A percentile compares a stretch with the other conserved stretches of the same genome.
Conservation (phyloP, 2,113 vertebrate genomes). For the mouse (Mus musculus) region DNA sequence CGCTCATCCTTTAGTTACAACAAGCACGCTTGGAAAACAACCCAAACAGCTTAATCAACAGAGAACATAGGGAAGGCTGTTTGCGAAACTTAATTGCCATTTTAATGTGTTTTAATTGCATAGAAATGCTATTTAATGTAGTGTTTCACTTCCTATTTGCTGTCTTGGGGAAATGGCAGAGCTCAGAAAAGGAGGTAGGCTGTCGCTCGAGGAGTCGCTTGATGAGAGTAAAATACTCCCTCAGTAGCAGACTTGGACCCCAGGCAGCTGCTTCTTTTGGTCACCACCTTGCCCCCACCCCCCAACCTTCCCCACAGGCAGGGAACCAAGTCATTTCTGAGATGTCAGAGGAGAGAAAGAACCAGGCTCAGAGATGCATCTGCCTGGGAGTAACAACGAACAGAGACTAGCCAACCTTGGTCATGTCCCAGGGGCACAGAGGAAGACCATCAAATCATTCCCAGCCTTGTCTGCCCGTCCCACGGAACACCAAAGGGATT, state of each 20-base stretch:
- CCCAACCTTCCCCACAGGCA: background rate
- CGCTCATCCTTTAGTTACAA: constrained; percentile 62
- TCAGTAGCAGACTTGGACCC: background rate
- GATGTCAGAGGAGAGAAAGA: background rate
- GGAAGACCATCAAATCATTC: background rate
- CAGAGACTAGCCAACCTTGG: background rate
- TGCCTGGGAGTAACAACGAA: background rate
- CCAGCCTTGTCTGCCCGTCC: background rate
- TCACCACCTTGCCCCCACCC: background rate
- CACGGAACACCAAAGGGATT: accelerated
- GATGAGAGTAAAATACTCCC: constrained; percentile 25
- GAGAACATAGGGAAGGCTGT: constrained; percentile 82
- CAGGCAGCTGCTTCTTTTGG: background rate
- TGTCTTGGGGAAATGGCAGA: constrained; percentile 66
- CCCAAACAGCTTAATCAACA: constrained; percentile 83
- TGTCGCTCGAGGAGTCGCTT: constrained; percentile 18
- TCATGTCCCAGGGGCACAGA: background rate
- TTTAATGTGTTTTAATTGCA: constrained; percentile 83
- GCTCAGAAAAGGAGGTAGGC: constrained; percentile 51
- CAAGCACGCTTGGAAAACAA: constrained; percentile 43
- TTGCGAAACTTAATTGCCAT: constrained; percentile 85
- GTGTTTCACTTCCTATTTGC: constrained; percentile 75
- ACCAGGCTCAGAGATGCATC: background rate
- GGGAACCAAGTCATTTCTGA: background rate
- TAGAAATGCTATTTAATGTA: constrained; percentile 83